phyloP scores from a whole-genome alignment of 2,797 vertebrate species.

The Tinamus major region DNA sequence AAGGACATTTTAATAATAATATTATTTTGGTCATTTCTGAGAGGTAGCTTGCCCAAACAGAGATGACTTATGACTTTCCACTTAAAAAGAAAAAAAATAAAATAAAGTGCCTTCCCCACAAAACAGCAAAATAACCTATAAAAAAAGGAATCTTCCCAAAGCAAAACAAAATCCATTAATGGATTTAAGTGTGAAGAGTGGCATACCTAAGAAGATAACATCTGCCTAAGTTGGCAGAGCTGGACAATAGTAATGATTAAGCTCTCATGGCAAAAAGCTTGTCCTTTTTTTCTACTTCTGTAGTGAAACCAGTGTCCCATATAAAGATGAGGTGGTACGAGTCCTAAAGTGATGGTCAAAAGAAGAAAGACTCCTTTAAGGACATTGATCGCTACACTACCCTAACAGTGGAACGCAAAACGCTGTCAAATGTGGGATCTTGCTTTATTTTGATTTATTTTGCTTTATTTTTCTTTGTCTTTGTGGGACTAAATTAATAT shows the following conservation, averaged over 20 bases:
- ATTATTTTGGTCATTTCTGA: neutral
- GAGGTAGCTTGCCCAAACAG: neutral
- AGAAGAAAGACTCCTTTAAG: neutral
- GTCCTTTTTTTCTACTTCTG: neutral
- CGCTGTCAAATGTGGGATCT: neutral
- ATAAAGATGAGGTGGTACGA: neutral
- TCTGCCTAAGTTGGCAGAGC: neutral
- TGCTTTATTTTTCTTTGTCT: accelerated
- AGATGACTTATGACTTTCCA: neutral
- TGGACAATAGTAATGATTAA: neutral
- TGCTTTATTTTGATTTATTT: neutral
- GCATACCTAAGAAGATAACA: neutral
- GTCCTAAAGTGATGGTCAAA: neutral
- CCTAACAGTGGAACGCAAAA: neutral
- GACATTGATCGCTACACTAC: neutral
- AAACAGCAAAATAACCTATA: neutral
- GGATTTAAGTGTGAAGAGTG: neutral
- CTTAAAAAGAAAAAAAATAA: no score
- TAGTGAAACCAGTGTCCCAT: neutral
- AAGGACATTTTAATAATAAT: neutral
- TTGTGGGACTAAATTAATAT: neutral
- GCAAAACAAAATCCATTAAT: neutral
- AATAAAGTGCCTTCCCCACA: no score
- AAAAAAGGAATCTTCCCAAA: neutral
- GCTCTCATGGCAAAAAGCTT: neutral